Conservation (phyloP, 1,140 invertebrate species). For the Lasioglossum albipes region DNA sequence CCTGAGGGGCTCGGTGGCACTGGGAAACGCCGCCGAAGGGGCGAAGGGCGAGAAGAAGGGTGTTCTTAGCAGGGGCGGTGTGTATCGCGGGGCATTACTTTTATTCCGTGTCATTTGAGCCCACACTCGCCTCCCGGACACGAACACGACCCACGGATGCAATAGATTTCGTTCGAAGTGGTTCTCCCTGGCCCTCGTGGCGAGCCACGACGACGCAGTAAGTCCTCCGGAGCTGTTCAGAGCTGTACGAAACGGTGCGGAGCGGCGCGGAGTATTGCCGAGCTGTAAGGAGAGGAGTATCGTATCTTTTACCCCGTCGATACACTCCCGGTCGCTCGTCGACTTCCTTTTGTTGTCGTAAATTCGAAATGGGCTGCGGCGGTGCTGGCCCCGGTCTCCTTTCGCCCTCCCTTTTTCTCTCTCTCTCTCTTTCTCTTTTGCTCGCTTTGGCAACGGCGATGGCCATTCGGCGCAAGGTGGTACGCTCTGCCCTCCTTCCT, state of each 20-base stretch:
- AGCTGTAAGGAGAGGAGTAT: background rate
- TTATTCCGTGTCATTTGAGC: conserved; percentile 81
- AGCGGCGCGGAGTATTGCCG: too few species aligned
- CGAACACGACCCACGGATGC: conserved; percentile 62
- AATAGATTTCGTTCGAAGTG: conserved; percentile 76
- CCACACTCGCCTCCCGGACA: conserved; percentile 70
- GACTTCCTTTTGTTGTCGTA: conserved; percentile 36
- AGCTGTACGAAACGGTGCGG: too few species aligned
- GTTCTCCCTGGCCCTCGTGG: conserved; percentile 58
- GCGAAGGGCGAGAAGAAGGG: conserved; percentile 55
- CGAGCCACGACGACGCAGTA: conserved; percentile 31
- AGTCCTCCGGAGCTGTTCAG: conserved; percentile 8
- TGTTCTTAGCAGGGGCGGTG: conserved; percentile 65
- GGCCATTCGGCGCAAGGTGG: background rate
- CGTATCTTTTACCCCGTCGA: conserved; percentile 52
- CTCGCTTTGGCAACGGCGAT: background rate
- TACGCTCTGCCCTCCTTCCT: background rate
- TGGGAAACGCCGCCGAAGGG: conserved; percentile 41
- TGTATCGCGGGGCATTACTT: conserved; percentile 77
- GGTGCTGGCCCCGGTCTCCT: background rate
- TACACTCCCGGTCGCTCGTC: conserved; percentile 17
- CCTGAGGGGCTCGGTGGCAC: conserved; percentile 49
- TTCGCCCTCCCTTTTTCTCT: background rate
- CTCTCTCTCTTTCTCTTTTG: too few species aligned
- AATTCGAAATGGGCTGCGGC: conserved; percentile 32